Percentiles rank a stretch among this genome's conserved stretches.
These are phyloP conservation scores for Cylloceria caligata DNA, from an alignment of 2,888 invertebrate species.

Conservation along the genomic window DNA sequence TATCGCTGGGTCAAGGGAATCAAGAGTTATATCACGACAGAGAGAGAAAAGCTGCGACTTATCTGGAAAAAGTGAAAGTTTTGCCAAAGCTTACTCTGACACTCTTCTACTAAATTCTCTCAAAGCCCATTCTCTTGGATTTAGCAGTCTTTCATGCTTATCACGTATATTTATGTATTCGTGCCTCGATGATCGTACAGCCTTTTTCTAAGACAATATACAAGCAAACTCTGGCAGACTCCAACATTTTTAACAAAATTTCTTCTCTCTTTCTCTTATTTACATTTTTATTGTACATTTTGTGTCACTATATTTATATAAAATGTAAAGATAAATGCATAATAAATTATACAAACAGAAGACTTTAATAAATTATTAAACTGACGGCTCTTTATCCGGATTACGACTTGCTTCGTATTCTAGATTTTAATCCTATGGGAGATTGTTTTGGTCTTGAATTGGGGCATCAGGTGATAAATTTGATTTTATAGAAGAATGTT, in stretches of 20 bases:
- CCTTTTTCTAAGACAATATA: not conserved
- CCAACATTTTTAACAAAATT: not conserved
- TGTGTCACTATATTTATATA: not conserved
- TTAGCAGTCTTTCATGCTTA: not conserved
- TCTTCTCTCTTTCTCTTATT: not conserved
- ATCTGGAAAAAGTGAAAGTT: constrained; percentile 27
- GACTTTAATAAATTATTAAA: not conserved
- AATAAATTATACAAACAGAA: not conserved
- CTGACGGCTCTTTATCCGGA: too few relatives aligned
- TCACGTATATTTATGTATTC: not conserved
- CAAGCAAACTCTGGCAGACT: not conserved
- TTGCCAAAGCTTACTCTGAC: not conserved
- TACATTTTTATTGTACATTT: not conserved
- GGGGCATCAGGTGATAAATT: too few relatives aligned
- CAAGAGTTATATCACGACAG: not conserved
- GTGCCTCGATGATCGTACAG: not conserved
- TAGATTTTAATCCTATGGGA: not conserved
- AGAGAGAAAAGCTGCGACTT: constrained; percentile 25
- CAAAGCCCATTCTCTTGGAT: not conserved
- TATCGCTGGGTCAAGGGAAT: constrained; percentile 15
- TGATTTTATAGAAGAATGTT: too few relatives aligned
- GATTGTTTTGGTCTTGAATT: not conserved
- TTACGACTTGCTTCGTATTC: not conserved
- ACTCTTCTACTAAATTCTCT: constrained; percentile 13
- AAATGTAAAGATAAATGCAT: not conserved